A percentile compares a stretch with the other conserved stretches of the same genome.
Conservation (phyloP, 2,888 invertebrate genomes). For the Leucoptera coffeella region DNA sequence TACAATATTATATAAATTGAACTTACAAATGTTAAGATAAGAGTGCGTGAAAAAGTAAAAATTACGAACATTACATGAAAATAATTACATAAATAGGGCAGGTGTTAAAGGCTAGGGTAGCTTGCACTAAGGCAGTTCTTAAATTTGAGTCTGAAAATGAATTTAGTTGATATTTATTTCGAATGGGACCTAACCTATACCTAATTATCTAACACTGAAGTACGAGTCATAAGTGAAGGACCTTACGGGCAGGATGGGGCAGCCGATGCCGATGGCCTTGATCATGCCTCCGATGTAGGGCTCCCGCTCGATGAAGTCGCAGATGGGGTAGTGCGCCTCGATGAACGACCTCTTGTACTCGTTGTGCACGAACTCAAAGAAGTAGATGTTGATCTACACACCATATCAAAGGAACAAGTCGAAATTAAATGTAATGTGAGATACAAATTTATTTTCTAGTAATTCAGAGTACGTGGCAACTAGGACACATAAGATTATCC, state of each 20-base stretch:
- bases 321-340: slow-evolving; percentile 12
- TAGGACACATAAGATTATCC: background rate
- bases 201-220: background rate
- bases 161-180: background rate
- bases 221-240: no score
- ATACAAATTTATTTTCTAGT: background rate
- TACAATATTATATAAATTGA: slow-evolving; percentile 10
- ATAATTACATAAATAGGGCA: background rate
- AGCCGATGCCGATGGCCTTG: slow-evolving; percentile 7
- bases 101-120: background rate
- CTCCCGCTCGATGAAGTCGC: slow-evolving; percentile 12
- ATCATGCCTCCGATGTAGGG: slow-evolving; percentile 9
- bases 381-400: slow-evolving; percentile 10
- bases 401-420: background rate
- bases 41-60: background rate
- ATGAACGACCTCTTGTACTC: slow-evolving; percentile 13
- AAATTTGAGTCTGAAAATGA: background rate
- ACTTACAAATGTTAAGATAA: background rate
- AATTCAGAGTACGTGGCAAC: no score
- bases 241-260: slow-evolving; percentile 11
- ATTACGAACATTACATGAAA: background rate
- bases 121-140: no score
- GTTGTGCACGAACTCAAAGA: slow-evolving; percentile 13
- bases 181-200: background rate
- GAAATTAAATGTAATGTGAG: background rate